Base-by-base conservation (phyloP, 2,113 vertebrate genomes). In the Paradoxurus hermaphroditus region DNA sequence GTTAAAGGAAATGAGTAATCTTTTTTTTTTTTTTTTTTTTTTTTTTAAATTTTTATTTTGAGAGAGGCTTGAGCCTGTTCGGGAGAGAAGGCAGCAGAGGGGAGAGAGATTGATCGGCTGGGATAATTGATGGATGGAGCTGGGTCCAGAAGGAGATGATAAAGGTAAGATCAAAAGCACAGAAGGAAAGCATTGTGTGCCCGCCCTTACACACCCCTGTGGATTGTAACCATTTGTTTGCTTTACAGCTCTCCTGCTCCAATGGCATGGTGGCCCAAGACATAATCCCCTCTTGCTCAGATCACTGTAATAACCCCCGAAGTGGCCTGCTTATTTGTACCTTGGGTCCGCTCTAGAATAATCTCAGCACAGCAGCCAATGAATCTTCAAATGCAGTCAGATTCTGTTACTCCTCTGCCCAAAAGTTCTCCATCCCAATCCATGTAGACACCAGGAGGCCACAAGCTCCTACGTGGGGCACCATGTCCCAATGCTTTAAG, bases 381-480 rank as follows among this genome's bases (percentile, higher is more conserved):
- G 27, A 62, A n/a, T 39, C 23, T 83, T 59, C 36, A 41, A 56
- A 88, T 65, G 36, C 23, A 68, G 7, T 73, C 11, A 29, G 46
- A n/a, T 56, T 16, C n/a, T 63, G 23, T 3, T 39, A 65, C 53
- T 53, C 16, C 10, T 27, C 36, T 46, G 23, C 19, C 87, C 21
- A 51, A 39, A 86, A 53, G 27, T 23, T 86, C 8, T 59, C 44
- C 79, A 19, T 29, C 13, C 31, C n/a, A 25, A 68, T 53, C 14
- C 29, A 10, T 5, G 7, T 31, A 70, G 59, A 86, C 0, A 31
- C 16, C 34, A 41, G 1, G 34, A 9, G 5, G 13, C 29, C 75
- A 23, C 11, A 8, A 36, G 13, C 4, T 41, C 1, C 18, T 10
- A 14, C 9, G 16, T 0, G 1, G 16, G 3, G 1, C 4, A 1